Percentiles rank a stretch among this genome's conserved stretches.
These are phyloP conservation scores for Dicyrtomina minuta DNA, from an alignment of 2,888 invertebrate species.

Conservation along the genomic window DNA sequence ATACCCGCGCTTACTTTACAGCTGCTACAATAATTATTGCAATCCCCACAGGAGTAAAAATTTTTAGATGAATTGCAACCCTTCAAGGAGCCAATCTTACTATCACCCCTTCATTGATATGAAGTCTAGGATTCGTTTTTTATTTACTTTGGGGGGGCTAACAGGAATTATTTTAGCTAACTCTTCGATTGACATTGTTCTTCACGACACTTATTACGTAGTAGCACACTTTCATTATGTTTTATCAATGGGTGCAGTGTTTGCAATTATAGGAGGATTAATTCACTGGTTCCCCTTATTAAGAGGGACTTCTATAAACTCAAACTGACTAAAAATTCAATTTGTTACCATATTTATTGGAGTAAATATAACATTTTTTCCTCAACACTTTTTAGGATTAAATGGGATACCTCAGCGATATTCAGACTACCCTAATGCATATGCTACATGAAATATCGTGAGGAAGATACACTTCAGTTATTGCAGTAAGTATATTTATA, in stretches of 20 bases:
- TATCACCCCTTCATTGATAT: slow-evolving; percentile 64
- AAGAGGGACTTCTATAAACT: slow-evolving; percentile 65
- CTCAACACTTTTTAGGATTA: slow-evolving; percentile 73
- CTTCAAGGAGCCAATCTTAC: slow-evolving; percentile 66
- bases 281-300: slow-evolving; percentile 72
- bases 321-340: slow-evolving; percentile 66
- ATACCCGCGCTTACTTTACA: too few relatives aligned
- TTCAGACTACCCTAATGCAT: slow-evolving; percentile 70
- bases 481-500: slow-evolving; percentile 64
- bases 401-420: slow-evolving; percentile 75
- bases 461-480: slow-evolving; percentile 66
- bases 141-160: slow-evolving; percentile 75
- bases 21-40: too few relatives aligned
- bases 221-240: slow-evolving; percentile 83
- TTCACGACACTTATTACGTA: slow-evolving; percentile 83
- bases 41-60: slow-evolving; percentile 79
- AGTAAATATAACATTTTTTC: slow-evolving; percentile 78
- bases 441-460: slow-evolving; percentile 67
- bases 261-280: slow-evolving; percentile 74
- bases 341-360: slow-evolving; percentile 73
- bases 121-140: slow-evolving; percentile 73
- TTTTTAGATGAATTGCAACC: slow-evolving; percentile 76
- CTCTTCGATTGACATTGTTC: slow-evolving; percentile 72
- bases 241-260: slow-evolving; percentile 75
- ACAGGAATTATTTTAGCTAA: slow-evolving; percentile 67